A percentile compares a stretch with the other conserved stretches of the same genome.
These are phyloP conservation scores for Drosophila guanche DNA, from an alignment of 1,140 invertebrate genomes.

Conservation along the genomic window DNA sequence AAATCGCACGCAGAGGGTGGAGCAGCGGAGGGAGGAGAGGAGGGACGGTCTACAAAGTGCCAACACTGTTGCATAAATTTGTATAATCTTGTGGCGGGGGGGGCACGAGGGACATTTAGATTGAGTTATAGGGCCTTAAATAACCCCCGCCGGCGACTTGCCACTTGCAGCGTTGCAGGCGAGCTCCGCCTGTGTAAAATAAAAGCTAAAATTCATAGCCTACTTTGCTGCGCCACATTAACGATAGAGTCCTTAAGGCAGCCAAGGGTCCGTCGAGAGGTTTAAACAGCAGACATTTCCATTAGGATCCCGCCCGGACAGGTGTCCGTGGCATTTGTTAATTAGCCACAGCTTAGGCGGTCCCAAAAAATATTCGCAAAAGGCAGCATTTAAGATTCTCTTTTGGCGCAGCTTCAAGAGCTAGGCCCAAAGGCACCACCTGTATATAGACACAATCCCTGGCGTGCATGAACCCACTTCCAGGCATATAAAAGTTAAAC, in stretches of 20 bases:
- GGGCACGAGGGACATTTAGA: conserved; percentile 38
- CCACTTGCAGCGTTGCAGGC: conserved; percentile 11
- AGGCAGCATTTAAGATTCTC: conserved; percentile 21
- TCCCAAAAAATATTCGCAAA: background rate
- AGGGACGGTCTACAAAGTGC: conserved; percentile 51
- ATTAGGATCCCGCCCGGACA: conserved; percentile 32
- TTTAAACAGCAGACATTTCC: conserved; percentile 5
- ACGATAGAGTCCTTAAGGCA: conserved; percentile 21
- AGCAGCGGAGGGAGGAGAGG: too few relatives aligned
- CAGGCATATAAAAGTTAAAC: conserved; percentile 47
- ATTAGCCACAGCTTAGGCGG: conserved; percentile 56
- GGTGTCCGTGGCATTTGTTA: conserved; percentile 66
- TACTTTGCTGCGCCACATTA: conserved; percentile 49
- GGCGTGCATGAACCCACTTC: conserved; percentile 13
- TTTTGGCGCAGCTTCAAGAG: conserved; percentile 10
- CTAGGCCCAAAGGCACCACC: background rate
- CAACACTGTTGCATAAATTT: conserved; percentile 77
- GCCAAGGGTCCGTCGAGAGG: background rate
- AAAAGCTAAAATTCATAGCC: conserved; percentile 40
- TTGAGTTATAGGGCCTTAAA: conserved; percentile 75
- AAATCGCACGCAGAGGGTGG: background rate
- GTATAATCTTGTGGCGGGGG: conserved; percentile 61
- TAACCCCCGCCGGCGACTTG: conserved; percentile 38
- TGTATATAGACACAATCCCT: conserved; percentile 11
- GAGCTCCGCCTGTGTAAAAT: background rate